phyloP scores from a whole-genome alignment of 92 coral and sea anemone species.

The Desmophyllum pertusum region DNA sequence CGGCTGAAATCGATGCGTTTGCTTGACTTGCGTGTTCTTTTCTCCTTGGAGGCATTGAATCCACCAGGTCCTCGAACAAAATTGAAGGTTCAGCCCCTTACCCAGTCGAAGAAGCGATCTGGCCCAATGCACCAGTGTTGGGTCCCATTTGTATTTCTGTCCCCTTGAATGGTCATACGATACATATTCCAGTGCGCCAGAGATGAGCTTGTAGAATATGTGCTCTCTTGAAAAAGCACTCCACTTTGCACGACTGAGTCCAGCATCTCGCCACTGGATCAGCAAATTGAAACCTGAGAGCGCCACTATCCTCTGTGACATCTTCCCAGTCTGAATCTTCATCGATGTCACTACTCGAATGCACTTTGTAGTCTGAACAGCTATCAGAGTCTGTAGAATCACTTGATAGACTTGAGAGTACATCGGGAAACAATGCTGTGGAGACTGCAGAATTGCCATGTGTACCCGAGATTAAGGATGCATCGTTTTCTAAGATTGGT shows the following conservation, averaged over 20 bases:
- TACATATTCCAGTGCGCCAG: conserved; percentile 42
- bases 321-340: too few relatives aligned
- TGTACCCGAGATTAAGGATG: conserved; percentile 14
- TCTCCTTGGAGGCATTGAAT: too few relatives aligned
- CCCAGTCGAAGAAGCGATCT: conserved; percentile 57
- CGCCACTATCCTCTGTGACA: conserved; percentile 46
- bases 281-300: conserved; percentile 54
- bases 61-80: too few relatives aligned
- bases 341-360: conserved; percentile 41
- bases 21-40: too few relatives aligned
- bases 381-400: conserved; percentile 52
- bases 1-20: too few relatives aligned
- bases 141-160: conserved; percentile 52
- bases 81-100: conserved; percentile 9
- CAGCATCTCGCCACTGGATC: conserved; percentile 66
- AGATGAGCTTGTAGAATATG: conserved; percentile 57
- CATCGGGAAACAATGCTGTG: background rate
- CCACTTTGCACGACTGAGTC: conserved; percentile 57
- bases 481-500: conserved; percentile 28
- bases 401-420: background rate
- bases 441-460: conserved; percentile 17
- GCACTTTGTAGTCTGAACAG: conserved; percentile 51
- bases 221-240: conserved; percentile 45
- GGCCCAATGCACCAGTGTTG: conserved; percentile 19
- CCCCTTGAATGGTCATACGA: conserved; percentile 50